Conservation (phyloP, 1,140 invertebrate genomes). For the Oppia nitens region DNA sequence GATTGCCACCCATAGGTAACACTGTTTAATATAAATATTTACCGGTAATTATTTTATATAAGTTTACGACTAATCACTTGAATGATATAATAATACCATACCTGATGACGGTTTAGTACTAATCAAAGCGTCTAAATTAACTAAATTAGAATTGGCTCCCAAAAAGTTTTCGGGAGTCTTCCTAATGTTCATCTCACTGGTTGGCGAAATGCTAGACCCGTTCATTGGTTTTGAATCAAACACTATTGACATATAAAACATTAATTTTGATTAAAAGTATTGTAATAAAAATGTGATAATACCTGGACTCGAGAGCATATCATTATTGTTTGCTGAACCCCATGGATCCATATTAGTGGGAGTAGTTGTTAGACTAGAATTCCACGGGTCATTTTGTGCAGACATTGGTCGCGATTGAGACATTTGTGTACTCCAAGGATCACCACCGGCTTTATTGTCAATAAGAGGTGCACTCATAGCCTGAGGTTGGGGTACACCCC, state of each 20-base stretch:
- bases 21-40: too few relatives aligned
- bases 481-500: not conserved
- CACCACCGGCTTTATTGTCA: not conserved
- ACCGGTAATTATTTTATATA: too few relatives aligned
- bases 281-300: not conserved
- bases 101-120: constrained; percentile 31
- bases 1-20: constrained; percentile 11
- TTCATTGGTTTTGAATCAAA: not conserved
- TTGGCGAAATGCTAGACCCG: not conserved
- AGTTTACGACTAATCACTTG: too few relatives aligned
- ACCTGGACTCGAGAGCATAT: not conserved
- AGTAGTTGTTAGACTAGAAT: not conserved
- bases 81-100: too few relatives aligned
- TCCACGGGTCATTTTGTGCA: not conserved
- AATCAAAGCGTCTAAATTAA: constrained; percentile 87
- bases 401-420: constrained; percentile 1
- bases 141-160: constrained; percentile 78
- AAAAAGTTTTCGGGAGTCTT: constrained; percentile 83
- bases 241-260: not conserved
- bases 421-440: not conserved
- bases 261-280: not conserved
- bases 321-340: not conserved
- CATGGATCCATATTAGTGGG: constrained; percentile 1
- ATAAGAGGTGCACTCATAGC: not conserved
- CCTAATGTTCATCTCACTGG: constrained; percentile 29